Percentiles rank a stretch among this genome's conserved stretches.
Evolutionary conservation across 2,113 vertebrate species (phyloP).

Genomic region (Chaenogobius annularis): DNA sequence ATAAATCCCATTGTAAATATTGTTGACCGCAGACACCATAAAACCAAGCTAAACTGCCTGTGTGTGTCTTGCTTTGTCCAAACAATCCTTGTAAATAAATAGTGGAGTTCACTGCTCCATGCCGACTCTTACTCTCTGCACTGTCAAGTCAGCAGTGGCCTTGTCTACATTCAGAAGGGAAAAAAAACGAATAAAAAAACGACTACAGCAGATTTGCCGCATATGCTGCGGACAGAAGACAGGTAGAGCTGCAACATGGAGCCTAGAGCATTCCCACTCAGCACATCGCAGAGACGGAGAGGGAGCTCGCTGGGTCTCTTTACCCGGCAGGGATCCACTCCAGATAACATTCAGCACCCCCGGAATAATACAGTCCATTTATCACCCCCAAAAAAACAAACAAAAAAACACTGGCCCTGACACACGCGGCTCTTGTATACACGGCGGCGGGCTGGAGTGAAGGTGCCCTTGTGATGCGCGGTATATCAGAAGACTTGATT

Average conservation of each 20-base stretch:
- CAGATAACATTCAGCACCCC: conserved; percentile 65
- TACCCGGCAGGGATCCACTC: conserved; percentile 50
- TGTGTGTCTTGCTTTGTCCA: conserved; percentile 2
- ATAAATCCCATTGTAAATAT: neutral
- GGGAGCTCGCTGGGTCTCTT: conserved; percentile 29
- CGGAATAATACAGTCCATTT: conserved; percentile 62
- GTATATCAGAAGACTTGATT: conserved; percentile 55
- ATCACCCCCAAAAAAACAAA: conserved; percentile 47
- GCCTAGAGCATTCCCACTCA: neutral
- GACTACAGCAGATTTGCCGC: conserved; percentile 24
- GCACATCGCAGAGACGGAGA: neutral
- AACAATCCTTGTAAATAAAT: conserved; percentile 16
- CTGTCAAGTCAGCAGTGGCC: conserved; percentile 32
- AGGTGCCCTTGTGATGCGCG: conserved; percentile 60
- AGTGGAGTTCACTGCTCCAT: conserved; percentile 14
- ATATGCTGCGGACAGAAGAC: conserved; percentile 6
- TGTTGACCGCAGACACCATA: neutral
- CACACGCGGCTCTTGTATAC: conserved; percentile 28
- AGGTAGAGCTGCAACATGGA: neutral
- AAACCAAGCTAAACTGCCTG: neutral
- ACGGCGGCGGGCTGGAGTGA: conserved; percentile 27
- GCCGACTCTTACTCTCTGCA: conserved; percentile 4
- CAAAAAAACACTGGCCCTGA: conserved; percentile 38
- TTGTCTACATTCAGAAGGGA: conserved; percentile 16
- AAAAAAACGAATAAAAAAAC: neutral